Base-by-base conservation (phyloP, 2,113 vertebrate genomes). In the Mirounga angustirostris region DNA sequence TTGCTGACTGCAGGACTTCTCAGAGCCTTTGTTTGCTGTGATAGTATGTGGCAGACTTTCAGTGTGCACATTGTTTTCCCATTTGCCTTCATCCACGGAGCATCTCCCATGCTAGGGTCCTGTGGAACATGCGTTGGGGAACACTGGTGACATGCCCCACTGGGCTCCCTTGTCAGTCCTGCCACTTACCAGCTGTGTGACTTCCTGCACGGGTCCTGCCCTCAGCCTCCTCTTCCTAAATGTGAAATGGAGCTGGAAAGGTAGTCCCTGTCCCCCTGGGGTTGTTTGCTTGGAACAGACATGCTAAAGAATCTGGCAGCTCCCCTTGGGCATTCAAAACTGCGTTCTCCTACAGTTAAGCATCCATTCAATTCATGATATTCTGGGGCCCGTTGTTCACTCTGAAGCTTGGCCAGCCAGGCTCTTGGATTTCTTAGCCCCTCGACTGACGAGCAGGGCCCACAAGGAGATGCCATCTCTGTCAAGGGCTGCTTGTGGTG, bases 291-390 rank as follows among this genome's bases (percentile, higher is more conserved):
- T 26, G 46, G 18, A 30, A 9, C 0, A n/a, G 59, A 22, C 3
- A 7, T 13, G 7, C 33, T 0, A 4, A 5, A 46, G 63, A 24
- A 2, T 33, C 40, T 9, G 19, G 18, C 7, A 11, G 36, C 36
- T 71, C 54, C 46, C 61, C 18, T 11, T 0, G 46, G 46, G 36
- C 65, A 1, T 19, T 28, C 18, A 50, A 46, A 50, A 43, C 2
- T 5, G 15, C 2, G 5, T 11, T 16, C 5, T 21, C 11, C 67
- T 33, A 0, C 1, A 4, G 33, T n/a, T 1, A 12, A 30, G 24
- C 18, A 0, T 14, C 58, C 1, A 0, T 18, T 18, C 7, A 0
- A 2, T 12, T 30, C 33, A 0, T 18, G 0, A 0, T 8, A 7
- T 79, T 33, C 83, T 5, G n/a, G 28, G n/a, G 3, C 33, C 1